Conservation (phyloP, 2,113 vertebrate genomes). For the Spea multiplicata region DNA sequence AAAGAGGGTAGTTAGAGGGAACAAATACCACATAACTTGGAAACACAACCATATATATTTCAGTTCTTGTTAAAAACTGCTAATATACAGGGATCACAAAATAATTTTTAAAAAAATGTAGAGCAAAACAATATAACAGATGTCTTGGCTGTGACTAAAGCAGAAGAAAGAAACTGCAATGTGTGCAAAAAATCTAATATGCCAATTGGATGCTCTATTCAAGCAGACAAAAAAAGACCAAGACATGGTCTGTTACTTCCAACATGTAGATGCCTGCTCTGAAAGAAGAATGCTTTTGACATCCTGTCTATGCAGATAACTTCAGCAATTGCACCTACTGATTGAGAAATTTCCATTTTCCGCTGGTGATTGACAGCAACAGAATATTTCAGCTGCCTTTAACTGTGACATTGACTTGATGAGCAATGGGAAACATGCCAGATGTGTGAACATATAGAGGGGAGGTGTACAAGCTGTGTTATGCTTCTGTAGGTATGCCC, state of each 20-base stretch:
- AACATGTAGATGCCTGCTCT: conserved; percentile 56
- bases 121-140: not conserved
- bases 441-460: conserved; percentile 28
- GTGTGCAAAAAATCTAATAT: conserved; percentile 65
- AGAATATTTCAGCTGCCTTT: conserved; percentile 53
- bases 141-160: conserved; percentile 14
- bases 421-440: conserved; percentile 32
- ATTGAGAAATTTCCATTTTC: conserved; percentile 61
- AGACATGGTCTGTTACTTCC: conserved; percentile 66
- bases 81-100: not conserved
- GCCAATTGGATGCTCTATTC: conserved; percentile 64
- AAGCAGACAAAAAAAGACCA: conserved; percentile 61
- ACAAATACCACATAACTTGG: no score
- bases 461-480: conserved; percentile 1
- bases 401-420: conserved; percentile 50
- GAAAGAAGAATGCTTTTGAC: conserved; percentile 67
- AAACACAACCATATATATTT: no score
- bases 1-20: no score
- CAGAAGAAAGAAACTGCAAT: conserved; percentile 60
- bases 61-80: not conserved
- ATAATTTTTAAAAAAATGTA: not conserved
- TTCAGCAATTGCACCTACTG: conserved; percentile 56
- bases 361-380: conserved; percentile 64
- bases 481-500: conserved; percentile 6
- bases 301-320: conserved; percentile 63